These are phyloP conservation scores for Diabrotica virgifera DNA, from an alignment of 1,140 invertebrate species.

Conservation along the genomic window DNA sequence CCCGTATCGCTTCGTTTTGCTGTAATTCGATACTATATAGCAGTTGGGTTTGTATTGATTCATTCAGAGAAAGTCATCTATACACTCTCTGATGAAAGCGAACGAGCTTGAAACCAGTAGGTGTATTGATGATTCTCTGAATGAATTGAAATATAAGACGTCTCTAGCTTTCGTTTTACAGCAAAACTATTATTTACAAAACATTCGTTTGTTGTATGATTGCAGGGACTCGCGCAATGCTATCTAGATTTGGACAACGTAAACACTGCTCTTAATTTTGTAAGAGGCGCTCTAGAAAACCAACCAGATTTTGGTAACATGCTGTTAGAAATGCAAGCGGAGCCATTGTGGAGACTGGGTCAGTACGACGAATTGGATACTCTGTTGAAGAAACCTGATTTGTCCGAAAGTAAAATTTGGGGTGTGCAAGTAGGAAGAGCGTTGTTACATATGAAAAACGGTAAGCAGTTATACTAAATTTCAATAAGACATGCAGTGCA, in stretches of 20 bases:
- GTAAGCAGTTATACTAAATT: no score
- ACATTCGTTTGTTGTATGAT: constrained; percentile 19
- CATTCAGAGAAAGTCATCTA: no score
- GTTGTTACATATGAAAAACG: constrained; percentile 55
- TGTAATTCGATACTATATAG: no score
- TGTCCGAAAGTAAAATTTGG: constrained; percentile 54
- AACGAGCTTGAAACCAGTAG: no score
- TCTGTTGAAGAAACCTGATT: constrained; percentile 53
- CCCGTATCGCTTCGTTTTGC: no score
- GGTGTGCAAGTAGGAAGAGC: constrained; percentile 61
- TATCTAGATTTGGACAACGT: constrained; percentile 74
- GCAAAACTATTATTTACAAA: background rate
- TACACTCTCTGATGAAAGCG: no score
- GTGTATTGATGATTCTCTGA: no score
- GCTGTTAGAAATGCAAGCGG: constrained; percentile 67
- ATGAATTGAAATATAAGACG: no score
- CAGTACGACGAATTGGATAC: constrained; percentile 76
- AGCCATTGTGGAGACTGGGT: constrained; percentile 84
- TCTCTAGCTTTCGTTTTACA: no score
- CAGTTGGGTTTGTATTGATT: no score
- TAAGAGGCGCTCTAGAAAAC: constrained; percentile 54
- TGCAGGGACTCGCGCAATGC: constrained; percentile 69
- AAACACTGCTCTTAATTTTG: constrained; percentile 68
- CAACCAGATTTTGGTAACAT: constrained; percentile 50
- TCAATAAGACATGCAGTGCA: no score